Base-by-base conservation (phyloP, 2,797 vertebrate genomes). In the Geotria australis region DNA sequence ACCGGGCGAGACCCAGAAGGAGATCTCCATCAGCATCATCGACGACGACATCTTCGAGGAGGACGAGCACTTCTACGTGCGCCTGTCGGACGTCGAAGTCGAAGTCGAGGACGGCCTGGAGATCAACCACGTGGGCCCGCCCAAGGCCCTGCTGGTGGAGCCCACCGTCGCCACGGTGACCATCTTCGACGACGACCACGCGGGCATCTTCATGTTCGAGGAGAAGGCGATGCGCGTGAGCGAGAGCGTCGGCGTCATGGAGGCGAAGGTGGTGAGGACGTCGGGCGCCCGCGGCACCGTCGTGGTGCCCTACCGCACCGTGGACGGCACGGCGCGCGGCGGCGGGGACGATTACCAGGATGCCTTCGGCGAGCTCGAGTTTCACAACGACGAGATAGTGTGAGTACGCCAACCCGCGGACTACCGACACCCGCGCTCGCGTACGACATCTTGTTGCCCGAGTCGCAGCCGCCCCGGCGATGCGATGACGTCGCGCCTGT, bases 41-140 rank as follows among this genome's bases (percentile, higher is more conserved):
- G 86, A 95, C 0, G 88, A 95, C 0, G 88, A 96, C 57, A 86
- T 93, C 60, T 94, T 95, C 62, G 88, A 96, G 68, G 89, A 95
- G 60, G 89, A 94, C 2, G 85, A 96, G 63, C 81, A 89, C 62
- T 95, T 96, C 67, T 69, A 82, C 59, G 82, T 94, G 57, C 84
- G 61, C 8, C 70, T 3, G 61, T 68, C 58, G 67, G 64, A 7
- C 48, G 64, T 59, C 73, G 75, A 10, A 14, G 58, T 2, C 2
- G 58, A 65, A 0, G 80, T 80, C 4, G 80, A 79, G 2, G 65
- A 68, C 1, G 61, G 72, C 4, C 63, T 65, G 1, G 68, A 75
- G 15, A 62, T 65, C 13, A 75, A 75, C 58, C 75, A 76, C 51
- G 24, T 15, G n/a, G n/a, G 2, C 1, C 15, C 70, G 5, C 8